Evolutionary conservation across 2,888 invertebrate species (phyloP).

Genomic region (Hydrotaea cyrtoneurina): DNA sequence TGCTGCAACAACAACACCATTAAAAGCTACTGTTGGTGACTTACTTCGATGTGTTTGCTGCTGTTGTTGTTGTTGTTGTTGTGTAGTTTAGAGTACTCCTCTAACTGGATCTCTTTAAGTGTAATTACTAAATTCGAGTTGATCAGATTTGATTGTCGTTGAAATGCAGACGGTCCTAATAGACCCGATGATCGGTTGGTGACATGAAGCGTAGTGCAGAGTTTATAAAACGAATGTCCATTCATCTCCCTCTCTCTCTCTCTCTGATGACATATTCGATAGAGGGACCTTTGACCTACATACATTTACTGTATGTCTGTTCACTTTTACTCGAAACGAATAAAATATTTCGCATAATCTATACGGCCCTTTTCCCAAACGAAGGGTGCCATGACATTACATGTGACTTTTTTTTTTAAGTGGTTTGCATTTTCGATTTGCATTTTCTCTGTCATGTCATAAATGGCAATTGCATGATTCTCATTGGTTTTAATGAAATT

Average conservation of each 20-base stretch:
- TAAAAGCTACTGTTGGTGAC: constrained; percentile 17
- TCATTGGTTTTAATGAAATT: background rate
- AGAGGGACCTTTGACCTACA: too few relatives aligned
- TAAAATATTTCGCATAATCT: too few relatives aligned
- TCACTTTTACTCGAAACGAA: too few relatives aligned
- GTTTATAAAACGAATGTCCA: too few relatives aligned
- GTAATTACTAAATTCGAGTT: constrained; percentile 7
- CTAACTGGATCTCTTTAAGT: constrained; percentile 3
- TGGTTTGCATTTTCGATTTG: background rate
- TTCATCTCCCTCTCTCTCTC: too few relatives aligned
- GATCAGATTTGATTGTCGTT: background rate
- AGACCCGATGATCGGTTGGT: background rate
- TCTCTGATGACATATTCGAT: too few relatives aligned
- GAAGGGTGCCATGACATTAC: background rate
- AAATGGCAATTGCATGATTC: background rate
- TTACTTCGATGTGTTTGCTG: background rate
- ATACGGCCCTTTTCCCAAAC: too few relatives aligned
- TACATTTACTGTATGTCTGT: too few relatives aligned
- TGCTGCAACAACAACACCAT: background rate
- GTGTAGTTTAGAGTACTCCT: background rate
- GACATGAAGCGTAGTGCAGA: background rate
- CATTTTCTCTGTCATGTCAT: background rate
- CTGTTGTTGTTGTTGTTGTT: background rate
- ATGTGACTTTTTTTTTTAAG: background rate
- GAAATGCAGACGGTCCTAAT: background rate